These are phyloP conservation scores for Dendronephthya gigantea DNA, from an alignment of 64 coral and sea anemone species.

Conservation along the genomic window DNA sequence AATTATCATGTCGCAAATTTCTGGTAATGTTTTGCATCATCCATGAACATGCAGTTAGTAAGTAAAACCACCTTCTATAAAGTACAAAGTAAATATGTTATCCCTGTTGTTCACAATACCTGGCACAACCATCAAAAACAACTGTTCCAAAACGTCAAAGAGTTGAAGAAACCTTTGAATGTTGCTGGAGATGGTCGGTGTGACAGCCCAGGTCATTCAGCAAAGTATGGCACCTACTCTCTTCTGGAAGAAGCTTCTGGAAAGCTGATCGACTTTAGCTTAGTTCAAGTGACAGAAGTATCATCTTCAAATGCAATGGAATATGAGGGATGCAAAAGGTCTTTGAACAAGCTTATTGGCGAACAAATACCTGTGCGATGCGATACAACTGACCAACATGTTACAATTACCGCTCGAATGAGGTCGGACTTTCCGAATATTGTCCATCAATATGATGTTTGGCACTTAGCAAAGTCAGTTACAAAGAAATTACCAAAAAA, in stretches of 20 bases:
- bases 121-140: conserved; percentile 27
- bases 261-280: background rate
- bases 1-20: too few species aligned
- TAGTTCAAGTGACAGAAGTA: conserved; percentile 39
- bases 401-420: conserved; percentile 30
- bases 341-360: background rate
- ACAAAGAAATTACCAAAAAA: conserved; percentile 38
- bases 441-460: conserved; percentile 46
- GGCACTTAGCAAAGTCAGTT: conserved; percentile 37
- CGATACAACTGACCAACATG: conserved; percentile 27
- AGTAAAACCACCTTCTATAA: conserved; percentile 38
- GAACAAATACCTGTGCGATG: conserved; percentile 11
- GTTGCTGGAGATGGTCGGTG: conserved; percentile 41
- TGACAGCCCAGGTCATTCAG: conserved; percentile 48
- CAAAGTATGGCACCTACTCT: conserved; percentile 41
- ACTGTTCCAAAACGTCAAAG: background rate
- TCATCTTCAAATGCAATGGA: conserved; percentile 54
- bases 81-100: conserved; percentile 35
- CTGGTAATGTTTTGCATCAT: conserved; percentile 40
- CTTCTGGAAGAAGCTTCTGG: background rate
- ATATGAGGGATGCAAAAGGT: conserved; percentile 48
- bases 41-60: conserved; percentile 27
- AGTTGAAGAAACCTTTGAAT: background rate
- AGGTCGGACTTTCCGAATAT: conserved; percentile 28
- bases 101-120: conserved; percentile 35